These are phyloP conservation scores for Cygnus atratus DNA, from an alignment of 2,113 vertebrate genomes.

Conservation along the genomic window DNA sequence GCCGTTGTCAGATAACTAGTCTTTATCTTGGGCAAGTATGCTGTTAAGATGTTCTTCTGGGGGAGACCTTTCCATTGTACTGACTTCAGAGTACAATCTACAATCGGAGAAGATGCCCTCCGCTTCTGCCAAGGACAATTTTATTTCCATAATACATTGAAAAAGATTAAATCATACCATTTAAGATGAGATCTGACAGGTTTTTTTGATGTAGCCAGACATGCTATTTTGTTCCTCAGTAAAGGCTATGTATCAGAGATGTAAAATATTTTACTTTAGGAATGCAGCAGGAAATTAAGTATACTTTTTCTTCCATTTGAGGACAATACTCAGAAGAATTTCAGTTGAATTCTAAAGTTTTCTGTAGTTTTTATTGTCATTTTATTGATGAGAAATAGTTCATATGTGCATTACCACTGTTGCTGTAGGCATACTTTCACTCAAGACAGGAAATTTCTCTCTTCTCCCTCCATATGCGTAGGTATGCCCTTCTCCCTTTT, in stretches of 20 bases:
- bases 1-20: neutral
- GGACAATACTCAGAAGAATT: neutral
- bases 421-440: neutral
- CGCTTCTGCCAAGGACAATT: neutral
- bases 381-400: neutral
- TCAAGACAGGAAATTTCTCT: neutral
- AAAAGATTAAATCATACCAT: neutral
- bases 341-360: neutral
- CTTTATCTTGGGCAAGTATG: neutral
- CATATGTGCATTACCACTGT: neutral
- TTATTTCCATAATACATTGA: neutral
- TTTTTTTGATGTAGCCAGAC: neutral
- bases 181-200: neutral
- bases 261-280: neutral
- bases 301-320: neutral
- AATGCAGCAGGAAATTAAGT: neutral
- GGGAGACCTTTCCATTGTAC: too few species aligned
- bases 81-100: neutral
- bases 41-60: neutral
- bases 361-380: neutral
- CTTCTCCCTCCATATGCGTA: fast-evolving
- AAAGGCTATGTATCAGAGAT: neutral
- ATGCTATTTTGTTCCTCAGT: neutral
- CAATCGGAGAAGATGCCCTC: neutral
- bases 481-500: neutral